Percentiles rank a stretch among this genome's conserved stretches.
phyloP scores from a whole-genome alignment of 2,888 invertebrate species.

The Pomacea canaliculata region DNA sequence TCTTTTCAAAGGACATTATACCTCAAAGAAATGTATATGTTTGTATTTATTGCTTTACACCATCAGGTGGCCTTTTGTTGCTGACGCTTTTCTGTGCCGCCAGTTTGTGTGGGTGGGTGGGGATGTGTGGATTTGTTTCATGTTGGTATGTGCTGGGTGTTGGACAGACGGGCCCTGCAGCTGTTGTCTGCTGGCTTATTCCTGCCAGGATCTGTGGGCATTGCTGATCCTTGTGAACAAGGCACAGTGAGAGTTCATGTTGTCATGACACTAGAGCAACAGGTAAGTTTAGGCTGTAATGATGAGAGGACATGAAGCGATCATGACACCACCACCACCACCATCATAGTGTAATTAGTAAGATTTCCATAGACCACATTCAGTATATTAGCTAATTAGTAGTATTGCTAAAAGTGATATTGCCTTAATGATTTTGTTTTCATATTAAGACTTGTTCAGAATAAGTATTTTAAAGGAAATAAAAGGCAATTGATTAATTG shows the following conservation, averaged over 20 bases:
- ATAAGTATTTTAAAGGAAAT: no score
- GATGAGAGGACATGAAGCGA: not conserved
- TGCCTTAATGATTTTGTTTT: no score
- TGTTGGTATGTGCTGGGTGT: not conserved
- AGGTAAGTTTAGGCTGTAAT: conserved; percentile 56
- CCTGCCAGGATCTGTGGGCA: conserved; percentile 85
- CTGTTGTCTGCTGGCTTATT: conserved; percentile 93
- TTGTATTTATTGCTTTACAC: not conserved
- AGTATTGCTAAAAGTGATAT: no score
- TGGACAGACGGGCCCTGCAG: conserved; percentile 83
- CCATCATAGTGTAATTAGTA: no score
- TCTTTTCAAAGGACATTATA: not conserved
- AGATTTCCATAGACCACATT: no score
- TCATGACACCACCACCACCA: no score
- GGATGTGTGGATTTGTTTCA: no score
- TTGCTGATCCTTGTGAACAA: conserved; percentile 91
- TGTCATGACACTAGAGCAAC: conserved; percentile 87
- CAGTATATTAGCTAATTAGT: no score
- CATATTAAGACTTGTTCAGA: no score
- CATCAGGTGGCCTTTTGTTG: not conserved
- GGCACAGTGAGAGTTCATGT: conserved; percentile 91
- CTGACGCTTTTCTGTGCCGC: no score
- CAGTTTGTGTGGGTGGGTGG: no score
- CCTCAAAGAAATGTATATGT: not conserved
- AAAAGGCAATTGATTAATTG: no score